Conservation (phyloP, 2,797 vertebrate species). For the Tachyglossus aculeatus region DNA sequence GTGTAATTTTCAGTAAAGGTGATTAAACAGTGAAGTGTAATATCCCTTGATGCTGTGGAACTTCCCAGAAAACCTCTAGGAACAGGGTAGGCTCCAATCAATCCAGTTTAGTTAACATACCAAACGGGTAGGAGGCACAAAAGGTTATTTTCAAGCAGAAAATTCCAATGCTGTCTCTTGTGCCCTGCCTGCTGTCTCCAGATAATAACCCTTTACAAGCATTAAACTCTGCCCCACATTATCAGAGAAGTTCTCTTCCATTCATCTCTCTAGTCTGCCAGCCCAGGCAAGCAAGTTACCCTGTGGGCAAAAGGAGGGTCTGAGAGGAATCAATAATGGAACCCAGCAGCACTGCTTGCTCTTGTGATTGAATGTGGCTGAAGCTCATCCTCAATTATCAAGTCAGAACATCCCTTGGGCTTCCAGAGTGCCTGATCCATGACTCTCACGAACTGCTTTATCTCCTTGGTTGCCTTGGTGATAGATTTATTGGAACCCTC, state of each 20-base stretch:
- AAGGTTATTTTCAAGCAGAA: no score
- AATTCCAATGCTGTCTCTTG: no score
- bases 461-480: background rate
- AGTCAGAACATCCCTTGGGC: background rate
- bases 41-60: no score
- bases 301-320: slow-evolving; percentile 4
- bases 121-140: no score
- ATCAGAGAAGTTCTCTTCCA: no score
- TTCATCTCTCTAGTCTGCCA: background rate
- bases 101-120: no score
- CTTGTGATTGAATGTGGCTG: background rate
- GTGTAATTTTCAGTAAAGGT: no score
- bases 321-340: slow-evolving; percentile 15
- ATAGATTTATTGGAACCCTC: background rate
- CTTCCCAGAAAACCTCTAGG: no score
- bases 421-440: background rate
- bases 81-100: no score
- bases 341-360: slow-evolving; percentile 20
- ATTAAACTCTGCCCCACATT: background rate
- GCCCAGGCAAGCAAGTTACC: background rate
- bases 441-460: background rate
- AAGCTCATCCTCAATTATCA: background rate
- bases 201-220: background rate
- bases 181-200: no score
- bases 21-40: no score